A percentile compares a stretch with the other conserved stretches of the same genome.
Conservation (phyloP, 1,140 invertebrate species). For the Belonocnema kinseyi region DNA sequence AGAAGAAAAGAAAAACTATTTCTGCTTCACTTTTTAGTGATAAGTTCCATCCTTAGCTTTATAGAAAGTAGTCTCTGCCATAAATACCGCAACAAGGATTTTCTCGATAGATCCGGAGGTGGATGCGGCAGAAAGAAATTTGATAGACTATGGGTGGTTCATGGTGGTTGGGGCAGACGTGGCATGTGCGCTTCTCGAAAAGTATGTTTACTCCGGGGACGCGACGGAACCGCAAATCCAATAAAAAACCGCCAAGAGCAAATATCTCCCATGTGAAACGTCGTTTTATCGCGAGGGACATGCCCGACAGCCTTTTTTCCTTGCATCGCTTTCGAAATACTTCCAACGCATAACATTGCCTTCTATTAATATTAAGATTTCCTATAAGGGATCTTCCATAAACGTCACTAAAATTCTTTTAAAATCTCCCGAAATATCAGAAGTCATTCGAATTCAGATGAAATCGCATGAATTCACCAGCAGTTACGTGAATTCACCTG, state of each 20-base stretch:
- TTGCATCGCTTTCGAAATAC: not conserved
- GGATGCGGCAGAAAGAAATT: slow-evolving; percentile 16
- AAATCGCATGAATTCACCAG: too few relatives aligned
- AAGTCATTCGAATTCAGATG: too few relatives aligned
- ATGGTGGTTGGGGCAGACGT: slow-evolving; percentile 23
- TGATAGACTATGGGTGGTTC: slow-evolving; percentile 28
- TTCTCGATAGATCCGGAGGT: not conserved
- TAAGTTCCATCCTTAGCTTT: not conserved
- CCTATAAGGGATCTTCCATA: not conserved
- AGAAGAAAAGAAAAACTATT: too few relatives aligned
- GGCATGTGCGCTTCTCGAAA: slow-evolving; percentile 53
- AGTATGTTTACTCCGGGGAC: slow-evolving; percentile 55
- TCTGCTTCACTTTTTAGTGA: too few relatives aligned
- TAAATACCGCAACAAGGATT: slow-evolving; percentile 14
- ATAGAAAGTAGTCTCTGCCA: not conserved
- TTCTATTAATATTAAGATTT: not conserved
- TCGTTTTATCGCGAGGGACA: slow-evolving; percentile 50
- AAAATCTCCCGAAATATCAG: too few relatives aligned
- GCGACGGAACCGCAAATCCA: slow-evolving; percentile 53
- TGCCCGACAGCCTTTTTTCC: slow-evolving; percentile 40
- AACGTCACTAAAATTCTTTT: too few relatives aligned
- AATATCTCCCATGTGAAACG: slow-evolving; percentile 53
- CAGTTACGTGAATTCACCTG: too few relatives aligned
- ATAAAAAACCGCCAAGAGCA: slow-evolving; percentile 55
- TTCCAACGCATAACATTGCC: not conserved